Evolutionary conservation across 2,797 vertebrate genomes (phyloP).

Genomic region (Enteromius argenteus): DNA sequence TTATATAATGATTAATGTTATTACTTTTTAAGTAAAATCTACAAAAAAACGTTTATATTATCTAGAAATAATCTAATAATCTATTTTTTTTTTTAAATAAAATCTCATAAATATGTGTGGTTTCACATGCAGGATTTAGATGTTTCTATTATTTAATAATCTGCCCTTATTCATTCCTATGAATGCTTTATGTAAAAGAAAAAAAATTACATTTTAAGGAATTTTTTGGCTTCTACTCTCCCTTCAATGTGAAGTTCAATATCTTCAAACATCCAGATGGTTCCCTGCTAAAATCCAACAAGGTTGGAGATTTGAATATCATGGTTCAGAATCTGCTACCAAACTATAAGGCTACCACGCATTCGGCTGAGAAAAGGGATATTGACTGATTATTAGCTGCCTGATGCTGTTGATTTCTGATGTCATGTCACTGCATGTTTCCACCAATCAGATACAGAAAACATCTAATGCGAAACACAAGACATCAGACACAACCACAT

Average conservation of each 20-base stretch:
- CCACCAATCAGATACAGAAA: slow-evolving; percentile 28
- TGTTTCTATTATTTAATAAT: background rate
- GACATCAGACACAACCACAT: slow-evolving; percentile 38
- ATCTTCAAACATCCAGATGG: background rate
- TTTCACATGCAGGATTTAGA: background rate
- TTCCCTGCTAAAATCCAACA: background rate
- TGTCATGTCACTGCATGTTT: slow-evolving; percentile 30
- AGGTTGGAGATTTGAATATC: background rate
- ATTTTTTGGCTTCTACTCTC: background rate
- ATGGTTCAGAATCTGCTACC: background rate
- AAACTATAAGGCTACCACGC: background rate
- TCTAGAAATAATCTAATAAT: too few relatives aligned
- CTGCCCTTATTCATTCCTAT: background rate
- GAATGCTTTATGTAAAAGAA: background rate
- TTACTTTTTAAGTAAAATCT: background rate
- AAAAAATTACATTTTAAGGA: background rate
- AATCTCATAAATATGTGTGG: background rate
- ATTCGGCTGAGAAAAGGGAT: background rate
- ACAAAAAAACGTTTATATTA: background rate
- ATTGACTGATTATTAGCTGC: slow-evolving; percentile 31
- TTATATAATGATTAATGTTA: too few relatives aligned
- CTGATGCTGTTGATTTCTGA: slow-evolving; percentile 32
- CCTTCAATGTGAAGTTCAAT: background rate
- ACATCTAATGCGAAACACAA: slow-evolving; percentile 35
- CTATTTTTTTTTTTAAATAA: background rate